Evolutionary conservation across 2,113 vertebrate genomes (phyloP).

Genomic region (Grantiella picta): DNA sequence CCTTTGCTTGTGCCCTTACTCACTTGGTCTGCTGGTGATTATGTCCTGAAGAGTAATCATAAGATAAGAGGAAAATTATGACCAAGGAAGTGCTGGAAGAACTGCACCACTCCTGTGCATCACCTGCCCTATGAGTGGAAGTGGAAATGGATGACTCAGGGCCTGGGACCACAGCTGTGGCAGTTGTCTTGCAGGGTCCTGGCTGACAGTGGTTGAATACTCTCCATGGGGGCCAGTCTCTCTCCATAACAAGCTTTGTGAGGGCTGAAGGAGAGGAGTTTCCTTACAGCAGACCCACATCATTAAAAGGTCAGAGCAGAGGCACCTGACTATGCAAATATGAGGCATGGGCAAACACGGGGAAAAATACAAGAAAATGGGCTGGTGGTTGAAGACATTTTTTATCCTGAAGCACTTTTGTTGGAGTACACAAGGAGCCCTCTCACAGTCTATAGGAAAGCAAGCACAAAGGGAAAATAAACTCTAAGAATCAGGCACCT

Average conservation of each 20-base stretch:
- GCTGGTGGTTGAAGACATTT: background rate
- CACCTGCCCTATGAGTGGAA: background rate
- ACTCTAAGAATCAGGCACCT: background rate
- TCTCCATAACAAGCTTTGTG: background rate
- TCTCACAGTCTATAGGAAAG: background rate
- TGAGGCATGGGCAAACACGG: background rate
- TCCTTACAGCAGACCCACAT: background rate
- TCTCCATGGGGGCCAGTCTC: background rate
- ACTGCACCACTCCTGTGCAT: background rate
- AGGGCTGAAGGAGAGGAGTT: background rate
- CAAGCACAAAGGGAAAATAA: background rate
- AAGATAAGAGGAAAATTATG: constrained; percentile 27
- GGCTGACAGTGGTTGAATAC: background rate
- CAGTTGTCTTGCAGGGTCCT: background rate
- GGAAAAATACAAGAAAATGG: background rate
- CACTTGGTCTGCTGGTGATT: background rate
- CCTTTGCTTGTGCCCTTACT: background rate
- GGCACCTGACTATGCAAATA: background rate
- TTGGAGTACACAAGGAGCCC: background rate
- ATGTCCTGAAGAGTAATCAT: background rate
- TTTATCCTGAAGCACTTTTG: background rate
- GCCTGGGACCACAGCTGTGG: background rate
- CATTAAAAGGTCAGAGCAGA: background rate
- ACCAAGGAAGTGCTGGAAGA: background rate
- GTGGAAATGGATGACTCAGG: constrained; percentile 11